phyloP scores from a whole-genome alignment of 2,888 invertebrate genomes.

The Pseudococcus viburni region DNA sequence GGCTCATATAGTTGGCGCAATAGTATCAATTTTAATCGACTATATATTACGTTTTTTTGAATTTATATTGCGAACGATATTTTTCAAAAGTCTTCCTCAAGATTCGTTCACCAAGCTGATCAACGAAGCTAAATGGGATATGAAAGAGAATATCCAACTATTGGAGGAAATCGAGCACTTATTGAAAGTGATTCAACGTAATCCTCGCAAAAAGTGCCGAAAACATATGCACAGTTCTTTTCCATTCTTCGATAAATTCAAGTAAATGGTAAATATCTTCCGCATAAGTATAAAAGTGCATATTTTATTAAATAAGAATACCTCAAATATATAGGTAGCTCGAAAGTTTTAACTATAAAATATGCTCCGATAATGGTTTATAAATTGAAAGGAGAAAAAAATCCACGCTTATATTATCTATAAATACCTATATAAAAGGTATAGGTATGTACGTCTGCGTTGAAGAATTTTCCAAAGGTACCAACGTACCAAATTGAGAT shows the following conservation, averaged over 20 bases:
- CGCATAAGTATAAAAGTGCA: not conserved
- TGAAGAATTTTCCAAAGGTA: not conserved
- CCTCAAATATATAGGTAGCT: not conserved
- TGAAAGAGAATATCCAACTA: not conserved
- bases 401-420: not conserved
- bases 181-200: slow-evolving; percentile 25
- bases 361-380: not conserved
- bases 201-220: slow-evolving; percentile 6
- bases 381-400: not conserved
- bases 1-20: slow-evolving; percentile 39
- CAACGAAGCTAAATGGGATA: slow-evolving; percentile 24
- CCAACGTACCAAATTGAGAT: not conserved
- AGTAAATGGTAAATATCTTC: not conserved
- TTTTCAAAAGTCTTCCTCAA: not conserved
- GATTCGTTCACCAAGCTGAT: not conserved
- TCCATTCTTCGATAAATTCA: not conserved
- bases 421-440: not conserved
- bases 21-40: slow-evolving; percentile 39
- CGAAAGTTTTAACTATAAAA: not conserved
- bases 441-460: not conserved
- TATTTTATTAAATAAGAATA: not conserved
- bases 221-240: slow-evolving; percentile 9
- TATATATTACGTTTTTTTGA: slow-evolving; percentile 41
- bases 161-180: slow-evolving; percentile 34
- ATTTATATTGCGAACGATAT: slow-evolving; percentile 2